Evolutionary conservation across 2,888 invertebrate genomes (phyloP).

Genomic region (Steinernema carpocapsae): DNA sequence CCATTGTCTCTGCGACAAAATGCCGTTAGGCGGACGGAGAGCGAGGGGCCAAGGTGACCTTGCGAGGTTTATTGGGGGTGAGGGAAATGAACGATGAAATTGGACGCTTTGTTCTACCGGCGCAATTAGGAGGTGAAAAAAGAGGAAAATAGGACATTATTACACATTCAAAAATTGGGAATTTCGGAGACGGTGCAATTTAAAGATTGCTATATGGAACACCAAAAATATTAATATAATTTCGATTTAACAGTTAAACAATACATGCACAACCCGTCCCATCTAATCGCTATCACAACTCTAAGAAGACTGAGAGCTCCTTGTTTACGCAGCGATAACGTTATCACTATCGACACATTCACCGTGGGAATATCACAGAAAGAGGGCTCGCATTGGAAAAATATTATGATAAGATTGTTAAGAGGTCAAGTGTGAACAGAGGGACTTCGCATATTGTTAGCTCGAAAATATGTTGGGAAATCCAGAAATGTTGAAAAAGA

Average conservation of each 20-base stretch:
- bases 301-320: background rate
- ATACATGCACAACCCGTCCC: no score
- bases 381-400: background rate
- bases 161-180: no score
- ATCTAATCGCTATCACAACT: constrained; percentile 15
- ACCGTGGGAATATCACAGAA: constrained; percentile 24
- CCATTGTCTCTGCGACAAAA: constrained; percentile 27
- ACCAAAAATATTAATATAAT: no score
- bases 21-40: constrained; percentile 18
- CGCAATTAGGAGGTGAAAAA: background rate
- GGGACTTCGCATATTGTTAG: background rate
- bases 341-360: constrained; percentile 17
- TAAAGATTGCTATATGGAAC: no score
- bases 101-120: constrained; percentile 12
- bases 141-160: background rate
- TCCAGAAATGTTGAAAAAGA: background rate
- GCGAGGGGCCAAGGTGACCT: constrained; percentile 17
- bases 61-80: constrained; percentile 6
- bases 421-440: constrained; percentile 16
- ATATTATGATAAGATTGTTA: background rate
- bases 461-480: background rate
- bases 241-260: no score
- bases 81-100: constrained; percentile 30
- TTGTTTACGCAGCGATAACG: background rate
- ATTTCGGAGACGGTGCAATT: no score